Percentiles rank a stretch among this genome's conserved stretches.
Conservation (phyloP, 2,113 vertebrate species). For the Marmota flaviventris region DNA sequence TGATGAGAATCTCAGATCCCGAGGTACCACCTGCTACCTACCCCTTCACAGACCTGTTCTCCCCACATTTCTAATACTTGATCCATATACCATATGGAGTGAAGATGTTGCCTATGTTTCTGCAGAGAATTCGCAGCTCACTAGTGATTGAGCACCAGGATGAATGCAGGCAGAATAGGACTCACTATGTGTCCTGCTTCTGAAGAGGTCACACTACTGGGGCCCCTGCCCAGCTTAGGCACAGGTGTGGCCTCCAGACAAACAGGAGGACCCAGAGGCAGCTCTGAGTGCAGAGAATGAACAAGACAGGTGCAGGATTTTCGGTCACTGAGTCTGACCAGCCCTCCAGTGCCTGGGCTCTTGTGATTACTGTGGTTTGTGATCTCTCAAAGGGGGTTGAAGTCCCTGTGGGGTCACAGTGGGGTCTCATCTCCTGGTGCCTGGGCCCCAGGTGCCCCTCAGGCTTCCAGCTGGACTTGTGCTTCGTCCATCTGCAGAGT, state of each 20-base stretch:
- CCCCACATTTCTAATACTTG: background rate
- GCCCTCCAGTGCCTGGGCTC: background rate
- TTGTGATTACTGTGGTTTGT: conserved; percentile 64
- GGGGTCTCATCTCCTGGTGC: background rate
- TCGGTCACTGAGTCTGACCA: conserved; percentile 3
- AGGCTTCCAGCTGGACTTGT: conserved; percentile 91
- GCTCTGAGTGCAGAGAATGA: conserved; percentile 81
- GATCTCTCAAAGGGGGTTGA: background rate
- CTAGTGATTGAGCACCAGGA: fast-evolving
- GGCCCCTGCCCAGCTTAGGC: conserved; percentile 51
- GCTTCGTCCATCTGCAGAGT: conserved; percentile 90
- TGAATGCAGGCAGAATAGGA: fast-evolving
- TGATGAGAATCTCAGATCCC: fast-evolving
- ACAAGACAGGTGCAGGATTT: conserved; percentile 57
- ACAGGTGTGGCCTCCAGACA: conserved; percentile 81
- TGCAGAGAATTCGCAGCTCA: background rate
- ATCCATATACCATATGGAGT: background rate
- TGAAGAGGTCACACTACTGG: background rate
- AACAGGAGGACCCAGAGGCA: conserved; percentile 78
- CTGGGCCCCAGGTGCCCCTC: conserved; percentile 41
- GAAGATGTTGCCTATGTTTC: background rate
- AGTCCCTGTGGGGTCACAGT: background rate
- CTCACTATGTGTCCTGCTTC: background rate
- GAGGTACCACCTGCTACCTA: background rate
- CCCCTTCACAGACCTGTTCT: background rate